Evolutionary conservation across 1,140 invertebrate genomes (phyloP), one percentile per base, ranked within the genome.

Genomic region (Luehdorfia chinensis): DNA sequence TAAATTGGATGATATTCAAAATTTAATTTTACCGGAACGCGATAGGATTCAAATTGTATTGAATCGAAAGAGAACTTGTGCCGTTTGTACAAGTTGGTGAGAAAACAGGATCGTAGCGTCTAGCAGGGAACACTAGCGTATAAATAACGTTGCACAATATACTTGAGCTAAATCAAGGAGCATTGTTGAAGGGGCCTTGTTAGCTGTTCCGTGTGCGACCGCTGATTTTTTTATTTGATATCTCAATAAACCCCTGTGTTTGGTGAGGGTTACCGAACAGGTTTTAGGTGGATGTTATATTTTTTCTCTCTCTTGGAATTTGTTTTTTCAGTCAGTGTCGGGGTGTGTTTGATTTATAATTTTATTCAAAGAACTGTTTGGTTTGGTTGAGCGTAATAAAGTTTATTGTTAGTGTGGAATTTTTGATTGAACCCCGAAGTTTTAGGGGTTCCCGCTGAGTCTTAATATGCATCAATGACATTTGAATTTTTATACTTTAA

Each of bases 171-270:
- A 81, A 81, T 81, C 77, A 79, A 77, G 71, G 66, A 78, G 75
- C 59, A 79, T 81, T 81, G 75, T 81, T 58, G 74, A 70, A 62
- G 64, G 64, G 65, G 65, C 50, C 75, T 79, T 74, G 73, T 77
- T 77, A 77, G 74, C 55, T 49, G 59, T 58, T 56, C 59, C 31
- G 68, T 67, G 58, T 59, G 55, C 67, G 67, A 72, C 73, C 72
- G 66, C 78, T 79, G 78, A 83, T 83, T 83, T 81, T 41, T 83
- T 83, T 79, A 79, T 83, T 83, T 77, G 78, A 83, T 79, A 77
- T 83, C 78, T 79, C 74, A 79, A 83, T 83, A 83, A 76, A 70
- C 58, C 55, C 55, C 6, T 47, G 44, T 55, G 56, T 75, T 63
- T 68, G 55, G 14, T 9, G 59, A 69, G 71, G 67, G 65, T 60